Conservation (phyloP, 2,113 vertebrate species). For the Dicentrarchus labrax region DNA sequence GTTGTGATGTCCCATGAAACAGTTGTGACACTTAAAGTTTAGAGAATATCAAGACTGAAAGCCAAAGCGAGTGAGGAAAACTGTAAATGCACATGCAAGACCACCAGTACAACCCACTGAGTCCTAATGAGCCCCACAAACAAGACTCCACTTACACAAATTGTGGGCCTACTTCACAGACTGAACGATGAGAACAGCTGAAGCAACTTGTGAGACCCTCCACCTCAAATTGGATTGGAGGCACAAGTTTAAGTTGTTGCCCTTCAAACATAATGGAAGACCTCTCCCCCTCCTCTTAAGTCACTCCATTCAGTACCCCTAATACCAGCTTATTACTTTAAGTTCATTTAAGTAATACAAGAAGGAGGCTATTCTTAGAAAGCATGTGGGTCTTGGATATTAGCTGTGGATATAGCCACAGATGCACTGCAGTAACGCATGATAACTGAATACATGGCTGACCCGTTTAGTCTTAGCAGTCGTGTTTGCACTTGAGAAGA, state of each 20-base stretch:
- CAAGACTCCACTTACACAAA: slow-evolving; percentile 47
- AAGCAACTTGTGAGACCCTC: slow-evolving; percentile 1
- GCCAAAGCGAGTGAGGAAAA: too few species aligned
- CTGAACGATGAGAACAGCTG: slow-evolving; percentile 35
- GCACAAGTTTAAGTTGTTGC: slow-evolving; percentile 61
- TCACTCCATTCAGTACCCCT: slow-evolving; percentile 57
- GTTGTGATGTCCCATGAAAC: too few species aligned
- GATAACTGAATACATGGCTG: slow-evolving; percentile 23
- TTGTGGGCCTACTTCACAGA: slow-evolving; percentile 15
- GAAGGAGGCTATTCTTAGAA: slow-evolving; percentile 58
- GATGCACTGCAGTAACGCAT: slow-evolving; percentile 20
- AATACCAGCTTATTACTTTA: slow-evolving; percentile 75
- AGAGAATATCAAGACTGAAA: too few species aligned
- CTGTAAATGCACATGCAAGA: not conserved
- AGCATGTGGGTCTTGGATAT: slow-evolving; percentile 39
- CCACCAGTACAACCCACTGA: not conserved
- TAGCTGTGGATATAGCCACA: slow-evolving; percentile 21
- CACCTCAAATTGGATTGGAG: slow-evolving; percentile 66
- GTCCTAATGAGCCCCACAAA: slow-evolving; percentile 31
- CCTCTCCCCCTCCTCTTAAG: slow-evolving; percentile 11
- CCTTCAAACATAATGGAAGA: slow-evolving; percentile 54
- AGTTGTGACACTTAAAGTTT: too few species aligned
- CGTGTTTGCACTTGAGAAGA: slow-evolving; percentile 36
- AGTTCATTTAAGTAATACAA: slow-evolving; percentile 65
- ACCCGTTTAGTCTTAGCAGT: slow-evolving; percentile 11